Evolutionary conservation across 2,113 vertebrate genomes (phyloP).

Genomic region (Progne subis): DNA sequence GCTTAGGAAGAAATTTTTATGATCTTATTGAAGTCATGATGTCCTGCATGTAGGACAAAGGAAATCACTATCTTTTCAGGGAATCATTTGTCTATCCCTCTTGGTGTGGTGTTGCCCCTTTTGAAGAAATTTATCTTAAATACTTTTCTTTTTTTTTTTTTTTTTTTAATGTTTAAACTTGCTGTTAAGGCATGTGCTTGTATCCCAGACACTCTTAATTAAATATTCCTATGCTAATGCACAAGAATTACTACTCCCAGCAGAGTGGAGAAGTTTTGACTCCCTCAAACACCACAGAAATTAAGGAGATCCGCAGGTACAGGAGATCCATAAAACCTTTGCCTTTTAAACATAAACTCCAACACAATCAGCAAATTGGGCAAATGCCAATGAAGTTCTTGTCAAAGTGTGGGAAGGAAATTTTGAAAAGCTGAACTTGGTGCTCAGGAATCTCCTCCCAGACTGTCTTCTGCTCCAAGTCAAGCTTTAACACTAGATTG

Average conservation of each 20-base stretch:
- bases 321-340: background rate
- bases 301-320: background rate
- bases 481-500: background rate
- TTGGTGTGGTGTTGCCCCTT: background rate
- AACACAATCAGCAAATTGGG: background rate
- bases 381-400: background rate
- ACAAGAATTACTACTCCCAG: background rate
- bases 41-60: background rate
- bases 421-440: background rate
- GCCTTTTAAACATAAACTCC: background rate
- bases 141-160: background rate
- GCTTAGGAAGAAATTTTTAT: background rate
- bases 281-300: background rate
- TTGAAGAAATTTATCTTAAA: background rate
- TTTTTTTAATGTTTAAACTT: background rate
- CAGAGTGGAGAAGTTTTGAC: background rate
- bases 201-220: background rate
- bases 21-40: background rate
- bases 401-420: background rate
- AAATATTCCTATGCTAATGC: background rate
- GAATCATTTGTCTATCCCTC: background rate
- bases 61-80: background rate
- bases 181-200: background rate
- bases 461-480: background rate
- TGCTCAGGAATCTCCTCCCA: background rate